Evolutionary conservation across 2,113 vertebrate genomes (phyloP).

Genomic region (Scolopax mira): DNA sequence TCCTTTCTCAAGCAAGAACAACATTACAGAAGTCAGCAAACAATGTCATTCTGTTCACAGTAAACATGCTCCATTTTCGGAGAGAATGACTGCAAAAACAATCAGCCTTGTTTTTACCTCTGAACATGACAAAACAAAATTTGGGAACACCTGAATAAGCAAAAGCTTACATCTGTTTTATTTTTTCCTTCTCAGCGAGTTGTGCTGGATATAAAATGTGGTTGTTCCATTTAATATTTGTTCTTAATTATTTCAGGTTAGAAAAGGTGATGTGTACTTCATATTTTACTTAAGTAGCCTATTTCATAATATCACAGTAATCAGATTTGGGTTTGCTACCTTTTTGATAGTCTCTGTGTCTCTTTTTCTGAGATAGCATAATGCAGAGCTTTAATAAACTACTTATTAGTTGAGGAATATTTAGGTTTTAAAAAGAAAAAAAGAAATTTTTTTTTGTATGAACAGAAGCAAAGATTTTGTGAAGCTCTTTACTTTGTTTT

Average conservation of each 20-base stretch:
- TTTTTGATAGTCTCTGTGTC: not conserved
- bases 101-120: not conserved
- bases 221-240: not conserved
- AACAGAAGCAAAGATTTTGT: not conserved
- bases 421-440: accelerated
- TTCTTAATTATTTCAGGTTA: not conserved
- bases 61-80: conserved; percentile 42
- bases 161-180: not conserved
- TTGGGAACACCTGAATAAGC: not conserved
- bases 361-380: not conserved
- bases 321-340: not conserved
- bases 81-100: not conserved
- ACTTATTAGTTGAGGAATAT: not conserved
- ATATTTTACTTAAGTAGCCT: not conserved
- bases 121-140: not conserved
- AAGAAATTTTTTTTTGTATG: not conserved
- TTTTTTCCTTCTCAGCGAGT: not conserved
- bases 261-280: not conserved
- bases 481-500: not conserved
- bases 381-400: not conserved
- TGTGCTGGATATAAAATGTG: not conserved
- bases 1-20: not conserved
- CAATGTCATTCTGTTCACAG: conserved; percentile 27
- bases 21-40: not conserved
- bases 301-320: not conserved